These are phyloP conservation scores for Kryptolebias ocellatus DNA, from an alignment of 2,797 vertebrate genomes.

Conservation along the genomic window DNA sequence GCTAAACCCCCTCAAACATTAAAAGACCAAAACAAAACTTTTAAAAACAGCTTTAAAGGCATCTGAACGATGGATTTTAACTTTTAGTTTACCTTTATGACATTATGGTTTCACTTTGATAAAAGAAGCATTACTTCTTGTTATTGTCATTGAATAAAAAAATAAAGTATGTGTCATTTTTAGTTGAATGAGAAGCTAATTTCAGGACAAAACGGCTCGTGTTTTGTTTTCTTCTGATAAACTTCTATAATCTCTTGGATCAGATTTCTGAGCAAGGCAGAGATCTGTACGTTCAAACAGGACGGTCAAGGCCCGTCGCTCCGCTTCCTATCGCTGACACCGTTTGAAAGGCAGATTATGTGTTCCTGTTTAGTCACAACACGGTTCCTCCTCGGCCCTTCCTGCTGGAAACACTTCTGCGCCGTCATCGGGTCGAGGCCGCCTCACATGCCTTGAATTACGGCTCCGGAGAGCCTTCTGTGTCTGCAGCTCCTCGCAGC, in stretches of 20 bases:
- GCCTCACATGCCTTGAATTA: conserved; percentile 23
- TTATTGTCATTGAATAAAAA: no score
- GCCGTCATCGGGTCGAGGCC: conserved; percentile 9
- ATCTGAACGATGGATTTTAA: no score
- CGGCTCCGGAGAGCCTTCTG: conserved; percentile 13
- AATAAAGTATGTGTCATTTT: no score
- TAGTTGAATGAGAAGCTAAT: not conserved
- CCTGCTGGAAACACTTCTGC: conserved; percentile 6
- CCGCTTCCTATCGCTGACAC: not conserved
- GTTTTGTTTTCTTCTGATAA: not conserved
- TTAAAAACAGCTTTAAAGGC: no score
- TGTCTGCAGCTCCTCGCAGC: conserved; percentile 11
- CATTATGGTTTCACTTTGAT: no score
- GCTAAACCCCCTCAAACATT: no score
- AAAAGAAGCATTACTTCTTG: no score
- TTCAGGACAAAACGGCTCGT: not conserved
- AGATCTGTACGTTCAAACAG: not conserved
- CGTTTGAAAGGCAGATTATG: not conserved
- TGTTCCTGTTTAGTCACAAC: not conserved
- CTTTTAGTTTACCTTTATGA: no score
- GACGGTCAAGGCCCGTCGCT: not conserved
- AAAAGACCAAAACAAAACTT: no score
- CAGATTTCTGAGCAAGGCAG: not conserved
- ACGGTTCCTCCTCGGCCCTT: not conserved
- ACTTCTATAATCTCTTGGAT: not conserved